These are phyloP conservation scores for Odontesthes bonariensis DNA, from an alignment of 2,113 vertebrate species.

Conservation along the genomic window DNA sequence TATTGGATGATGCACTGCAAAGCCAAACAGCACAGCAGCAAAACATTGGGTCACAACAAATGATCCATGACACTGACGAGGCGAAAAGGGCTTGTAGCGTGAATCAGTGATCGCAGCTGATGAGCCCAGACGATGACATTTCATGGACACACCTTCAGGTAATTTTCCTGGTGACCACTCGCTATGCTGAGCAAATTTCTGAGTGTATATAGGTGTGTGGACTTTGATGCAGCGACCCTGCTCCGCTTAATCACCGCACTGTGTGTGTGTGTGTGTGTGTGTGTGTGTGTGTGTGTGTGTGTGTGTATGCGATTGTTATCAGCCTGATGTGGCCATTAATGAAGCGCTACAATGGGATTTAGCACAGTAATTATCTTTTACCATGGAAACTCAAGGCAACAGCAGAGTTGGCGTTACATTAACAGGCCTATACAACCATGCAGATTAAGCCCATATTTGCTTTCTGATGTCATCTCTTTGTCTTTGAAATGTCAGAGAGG, in stretches of 20 bases:
- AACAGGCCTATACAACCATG: not conserved
- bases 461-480: slow-evolving; percentile 18
- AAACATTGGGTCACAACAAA: slow-evolving; percentile 54
- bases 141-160: not conserved
- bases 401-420: not conserved
- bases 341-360: slow-evolving; percentile 11
- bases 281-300: slow-evolving; percentile 27
- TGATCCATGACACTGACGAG: slow-evolving; percentile 60
- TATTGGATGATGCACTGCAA: slow-evolving; percentile 44
- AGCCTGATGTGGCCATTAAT: slow-evolving; percentile 6
- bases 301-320: slow-evolving; percentile 13
- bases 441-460: not conserved
- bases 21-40: slow-evolving; percentile 58
- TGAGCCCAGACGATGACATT: slow-evolving; percentile 41
- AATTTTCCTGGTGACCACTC: slow-evolving; percentile 10
- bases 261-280: slow-evolving; percentile 13
- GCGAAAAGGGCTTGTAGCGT: slow-evolving; percentile 41
- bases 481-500: slow-evolving; percentile 40
- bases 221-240: slow-evolving; percentile 12
- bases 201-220: slow-evolving; percentile 34
- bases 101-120: slow-evolving; percentile 60
- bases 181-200: slow-evolving; percentile 12
- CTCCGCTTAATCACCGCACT: slow-evolving; percentile 10
- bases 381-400: not conserved
- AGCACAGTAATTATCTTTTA: not conserved